phyloP scores from a whole-genome alignment of 2,888 invertebrate genomes.

The Pyralis farinalis region DNA sequence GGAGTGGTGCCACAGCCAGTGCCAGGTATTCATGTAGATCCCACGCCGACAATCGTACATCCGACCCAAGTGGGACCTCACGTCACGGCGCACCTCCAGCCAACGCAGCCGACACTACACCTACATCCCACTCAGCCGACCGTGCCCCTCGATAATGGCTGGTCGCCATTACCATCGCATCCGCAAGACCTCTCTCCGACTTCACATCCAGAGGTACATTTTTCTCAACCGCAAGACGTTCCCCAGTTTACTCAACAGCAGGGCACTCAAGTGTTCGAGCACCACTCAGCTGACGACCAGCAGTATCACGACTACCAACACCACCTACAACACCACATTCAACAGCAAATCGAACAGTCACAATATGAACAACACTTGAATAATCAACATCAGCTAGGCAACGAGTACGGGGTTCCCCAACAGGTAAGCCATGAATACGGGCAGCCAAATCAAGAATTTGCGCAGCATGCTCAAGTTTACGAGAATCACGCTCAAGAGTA shows the following conservation, averaged over 20 bases:
- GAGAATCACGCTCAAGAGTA: constrained; percentile 19
- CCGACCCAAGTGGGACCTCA: constrained; percentile 31
- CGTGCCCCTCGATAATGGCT: constrained; percentile 55
- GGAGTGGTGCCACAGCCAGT: constrained; percentile 39
- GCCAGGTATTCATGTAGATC: constrained; percentile 32
- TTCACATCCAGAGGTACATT: constrained; percentile 30
- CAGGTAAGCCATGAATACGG: constrained; percentile 26
- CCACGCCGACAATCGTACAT: constrained; percentile 30
- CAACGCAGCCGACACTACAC: constrained; percentile 30
- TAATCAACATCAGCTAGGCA: constrained; percentile 35
- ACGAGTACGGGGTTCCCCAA: constrained; percentile 36
- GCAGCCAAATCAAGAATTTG: constrained; percentile 25
- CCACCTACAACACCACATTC: constrained; percentile 61
- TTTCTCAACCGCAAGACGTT: constrained; percentile 31
- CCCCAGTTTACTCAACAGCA: constrained; percentile 61
- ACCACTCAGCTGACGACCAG: constrained; percentile 49
- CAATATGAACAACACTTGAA: constrained; percentile 41
- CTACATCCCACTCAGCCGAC: constrained; percentile 27
- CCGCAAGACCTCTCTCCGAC: constrained; percentile 36
- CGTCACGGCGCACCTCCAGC: constrained; percentile 22
- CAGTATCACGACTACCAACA: constrained; percentile 56
- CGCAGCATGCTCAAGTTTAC: constrained; percentile 20
- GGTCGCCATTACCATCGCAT: constrained; percentile 62
- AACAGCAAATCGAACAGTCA: constrained; percentile 63
- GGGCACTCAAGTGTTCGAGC: constrained; percentile 62